Evolutionary conservation across 2,113 vertebrate species (phyloP), one percentile per base, ranked within the genome.

Genomic region (Zeus faber): DNA sequence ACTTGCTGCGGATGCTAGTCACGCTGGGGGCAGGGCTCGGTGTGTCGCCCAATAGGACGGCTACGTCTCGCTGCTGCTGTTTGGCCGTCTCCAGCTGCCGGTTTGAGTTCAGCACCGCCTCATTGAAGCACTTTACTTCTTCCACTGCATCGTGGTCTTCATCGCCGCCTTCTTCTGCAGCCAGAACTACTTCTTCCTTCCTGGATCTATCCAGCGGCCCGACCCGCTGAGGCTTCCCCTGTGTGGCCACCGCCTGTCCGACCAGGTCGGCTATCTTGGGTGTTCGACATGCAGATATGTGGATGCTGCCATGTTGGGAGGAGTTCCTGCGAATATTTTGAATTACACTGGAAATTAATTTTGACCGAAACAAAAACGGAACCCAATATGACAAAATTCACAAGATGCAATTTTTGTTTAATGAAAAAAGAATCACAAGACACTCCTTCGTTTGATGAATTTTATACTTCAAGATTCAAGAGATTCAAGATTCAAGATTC

Each of bases 1-100:
- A 50, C 70, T 97, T 95, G 1, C 95, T 98, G 87, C 89, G 94
- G 58, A 99, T 95, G 77, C 95, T 97, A 83, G 98, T 96, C 16
- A 98, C 91, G 0, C 96, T 99, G 80, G 90, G 86, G 0, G 91
- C 81, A 0, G 96, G 96, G 78, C 97, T 98, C 0, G 94, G 94
- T 1, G 94, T 92, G 67, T 94, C 72, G 0, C 89, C 90, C 11
- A 96, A 94, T 61, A 97, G 74, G 45, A 96, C 90, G 0, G 92
- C 66, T 29, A 77, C 70, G 2, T 87, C 79, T 24, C 72, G 59
- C 65, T 87, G 85, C 17, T 65, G 69, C n/a, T 76, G 72, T 39
- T 60, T 67, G 53, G 91, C 58, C 17, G 80, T 60, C 3, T 74
- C 74, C 2, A 76, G 63, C 65, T 76, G 78, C 22, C 57, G 76